Conservation (phyloP, 2,113 vertebrate genomes). For the Oxyura jamaicensis region DNA sequence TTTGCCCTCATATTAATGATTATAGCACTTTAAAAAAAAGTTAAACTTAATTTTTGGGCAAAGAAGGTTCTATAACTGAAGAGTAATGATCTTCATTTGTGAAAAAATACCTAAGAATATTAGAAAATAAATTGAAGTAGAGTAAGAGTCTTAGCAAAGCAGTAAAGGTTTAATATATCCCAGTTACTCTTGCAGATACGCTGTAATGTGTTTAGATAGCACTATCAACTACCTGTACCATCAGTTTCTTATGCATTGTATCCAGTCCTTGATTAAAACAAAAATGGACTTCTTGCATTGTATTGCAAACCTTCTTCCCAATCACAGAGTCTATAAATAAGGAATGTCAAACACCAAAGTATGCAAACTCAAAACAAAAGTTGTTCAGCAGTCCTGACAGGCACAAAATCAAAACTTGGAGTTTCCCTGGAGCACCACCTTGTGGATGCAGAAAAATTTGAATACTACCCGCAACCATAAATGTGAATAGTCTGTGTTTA, state of each 20-base stretch:
- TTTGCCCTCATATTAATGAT: not conserved
- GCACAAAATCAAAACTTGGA: not conserved
- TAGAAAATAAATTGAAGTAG: not conserved
- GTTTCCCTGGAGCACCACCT: conserved; percentile 64
- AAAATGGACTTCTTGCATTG: not conserved
- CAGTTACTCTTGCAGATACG: not conserved
- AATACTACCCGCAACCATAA: not conserved
- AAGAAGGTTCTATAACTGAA: not conserved
- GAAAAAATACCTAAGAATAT: not conserved
- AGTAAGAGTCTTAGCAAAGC: not conserved
- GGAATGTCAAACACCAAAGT: not conserved
- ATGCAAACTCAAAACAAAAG: not conserved
- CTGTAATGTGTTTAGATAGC: not conserved
- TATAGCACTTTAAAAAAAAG: not conserved
- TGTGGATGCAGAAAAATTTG: conserved; percentile 22
- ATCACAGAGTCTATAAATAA: not conserved
- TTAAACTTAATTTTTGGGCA: not conserved
- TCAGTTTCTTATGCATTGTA: not conserved
- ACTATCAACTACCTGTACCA: not conserved
- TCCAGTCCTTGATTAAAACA: not conserved
- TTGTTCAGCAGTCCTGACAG: not conserved
- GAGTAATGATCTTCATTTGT: not conserved
- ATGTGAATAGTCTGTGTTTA: not conserved
- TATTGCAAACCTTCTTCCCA: not conserved
- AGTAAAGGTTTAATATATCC: not conserved